A percentile compares a stretch with the other conserved stretches of the same genome.
These are phyloP conservation scores for Neosalanx taihuensis DNA, from an alignment of 2,797 vertebrate genomes.

Conservation along the genomic window DNA sequence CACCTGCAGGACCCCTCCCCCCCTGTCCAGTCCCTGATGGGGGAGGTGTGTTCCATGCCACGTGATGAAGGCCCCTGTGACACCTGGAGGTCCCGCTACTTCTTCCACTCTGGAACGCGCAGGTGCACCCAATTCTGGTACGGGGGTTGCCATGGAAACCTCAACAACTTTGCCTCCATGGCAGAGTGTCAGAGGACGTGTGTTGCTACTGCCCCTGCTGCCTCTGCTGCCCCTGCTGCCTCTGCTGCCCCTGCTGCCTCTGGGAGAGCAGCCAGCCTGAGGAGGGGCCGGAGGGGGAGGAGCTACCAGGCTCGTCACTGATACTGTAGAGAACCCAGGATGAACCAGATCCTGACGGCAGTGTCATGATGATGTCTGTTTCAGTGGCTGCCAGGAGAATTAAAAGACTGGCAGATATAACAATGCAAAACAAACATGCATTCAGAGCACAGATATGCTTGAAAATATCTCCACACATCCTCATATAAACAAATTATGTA, in stretches of 20 bases:
- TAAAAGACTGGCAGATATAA: not conserved
- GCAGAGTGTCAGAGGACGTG: constrained; percentile 80
- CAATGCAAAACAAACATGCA: not conserved
- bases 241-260: not conserved
- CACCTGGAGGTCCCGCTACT: constrained; percentile 82
- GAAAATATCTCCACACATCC: not conserved
- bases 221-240: not conserved
- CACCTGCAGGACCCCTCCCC: constrained; percentile 21
- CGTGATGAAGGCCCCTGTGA: constrained; percentile 81
- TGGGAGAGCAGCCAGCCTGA: constrained; percentile 21
- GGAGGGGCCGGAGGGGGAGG: constrained; percentile 35
- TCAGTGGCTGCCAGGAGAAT: no score
- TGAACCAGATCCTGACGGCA: not conserved
- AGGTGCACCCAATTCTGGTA: constrained; percentile 91
- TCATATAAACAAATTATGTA: not conserved
- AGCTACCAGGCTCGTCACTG: constrained; percentile 21
- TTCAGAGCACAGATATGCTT: not conserved
- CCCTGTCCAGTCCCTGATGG: constrained; percentile 33
- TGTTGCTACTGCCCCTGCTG: constrained; percentile 16
- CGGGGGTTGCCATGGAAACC: constrained; percentile 86
- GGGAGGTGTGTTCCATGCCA: constrained; percentile 73
- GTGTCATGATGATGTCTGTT: no score
- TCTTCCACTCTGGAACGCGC: constrained; percentile 71
- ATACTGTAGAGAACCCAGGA: constrained; percentile 16
- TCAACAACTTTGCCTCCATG: constrained; percentile 83